phyloP scores from a whole-genome alignment of 2,113 vertebrate genomes.

The Hoplias malabaricus region DNA sequence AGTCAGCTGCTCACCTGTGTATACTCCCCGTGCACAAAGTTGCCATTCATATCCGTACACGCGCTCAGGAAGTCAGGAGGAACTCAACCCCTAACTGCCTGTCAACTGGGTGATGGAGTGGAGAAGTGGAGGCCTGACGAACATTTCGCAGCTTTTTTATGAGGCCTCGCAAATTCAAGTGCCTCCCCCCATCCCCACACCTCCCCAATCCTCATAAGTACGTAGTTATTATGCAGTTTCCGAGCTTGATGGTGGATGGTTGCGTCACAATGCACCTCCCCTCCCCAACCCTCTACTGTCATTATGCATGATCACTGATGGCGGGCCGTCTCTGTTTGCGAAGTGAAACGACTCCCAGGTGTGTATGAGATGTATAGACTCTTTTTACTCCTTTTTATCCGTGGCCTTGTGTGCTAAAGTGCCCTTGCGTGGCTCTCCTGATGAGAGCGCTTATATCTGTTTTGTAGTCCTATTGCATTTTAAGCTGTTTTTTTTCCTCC shows the following conservation, averaged over 20 bases:
- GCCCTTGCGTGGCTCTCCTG: slow-evolving; percentile 55
- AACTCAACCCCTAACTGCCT: slow-evolving; percentile 48
- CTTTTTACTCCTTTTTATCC: slow-evolving; percentile 53
- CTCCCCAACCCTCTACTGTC: not conserved
- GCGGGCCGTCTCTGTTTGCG: not conserved
- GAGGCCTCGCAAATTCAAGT: slow-evolving; percentile 35
- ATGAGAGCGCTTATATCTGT: slow-evolving; percentile 60
- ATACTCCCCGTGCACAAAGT: slow-evolving; percentile 43
- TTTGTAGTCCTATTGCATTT: slow-evolving; percentile 58
- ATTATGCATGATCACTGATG: slow-evolving; percentile 3
- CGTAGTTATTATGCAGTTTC: not conserved
- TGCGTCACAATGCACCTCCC: slow-evolving; percentile 4
- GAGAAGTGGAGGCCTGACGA: slow-evolving; percentile 50
- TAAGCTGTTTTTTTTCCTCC: slow-evolving; percentile 50
- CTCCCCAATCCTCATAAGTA: not conserved
- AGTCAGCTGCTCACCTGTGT: slow-evolving; percentile 45
- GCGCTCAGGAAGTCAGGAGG: slow-evolving; percentile 9
- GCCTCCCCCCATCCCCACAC: slow-evolving; percentile 13
- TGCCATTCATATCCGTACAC: slow-evolving; percentile 54
- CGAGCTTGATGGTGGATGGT: not conserved
- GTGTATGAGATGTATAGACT: slow-evolving; percentile 52
- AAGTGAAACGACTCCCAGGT: slow-evolving; percentile 63
- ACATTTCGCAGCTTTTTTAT: slow-evolving; percentile 36
- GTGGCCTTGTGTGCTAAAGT: slow-evolving; percentile 53
- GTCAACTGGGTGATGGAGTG: slow-evolving; percentile 63